Evolutionary conservation across 2,888 invertebrate species (phyloP), one percentile per base, ranked within the genome.

Genomic region (Tiphia femorata): DNA sequence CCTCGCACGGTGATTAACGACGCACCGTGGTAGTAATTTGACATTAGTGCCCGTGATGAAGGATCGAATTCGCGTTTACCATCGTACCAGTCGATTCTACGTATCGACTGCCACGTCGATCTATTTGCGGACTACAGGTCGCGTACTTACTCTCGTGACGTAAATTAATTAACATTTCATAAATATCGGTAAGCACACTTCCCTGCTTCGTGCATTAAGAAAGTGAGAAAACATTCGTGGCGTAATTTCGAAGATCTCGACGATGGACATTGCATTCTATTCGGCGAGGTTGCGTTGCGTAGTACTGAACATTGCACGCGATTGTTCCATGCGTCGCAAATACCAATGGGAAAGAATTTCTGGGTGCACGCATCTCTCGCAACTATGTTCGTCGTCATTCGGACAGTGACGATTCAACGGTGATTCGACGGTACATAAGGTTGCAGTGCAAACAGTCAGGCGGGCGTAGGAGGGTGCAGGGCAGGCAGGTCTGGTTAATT

Each of bases 371-470:
- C 27, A 27, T 40, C 29, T 17, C 14, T 23, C 46, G 30, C 5
- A 12, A 10, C 21, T 43, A 30, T 33, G 55, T 57, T 52, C 58
- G 60, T 70, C 65, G 58, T 49, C 56, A 62, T 65, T 53, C 62
- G 65, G 66, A 62, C 66, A 64, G 69, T 62, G 57, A 73, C 70
- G 69, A 72, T 69, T 72, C 66, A 61, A 60, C 69, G 56, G 73
- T 70, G 71, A 73, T 75, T 72, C 66, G 74, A 70, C 70, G 69
- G 70, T 76, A 76, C 72, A 75, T 75, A 77, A 78, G 79, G 76
- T 73, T 73, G 65, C 70, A 74, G 72, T 72, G 75, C 75, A 77
- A 78, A 77, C 75, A 76, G 76, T 67, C 67, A 64, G 64, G 53
- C 56, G 60, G 37, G 58, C 50, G 55, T 59, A 59, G 65, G 63